Evolutionary conservation across 2,888 invertebrate genomes (phyloP), one percentile per base, ranked within the genome.

Genomic region (Margaritifera margaritifera): DNA sequence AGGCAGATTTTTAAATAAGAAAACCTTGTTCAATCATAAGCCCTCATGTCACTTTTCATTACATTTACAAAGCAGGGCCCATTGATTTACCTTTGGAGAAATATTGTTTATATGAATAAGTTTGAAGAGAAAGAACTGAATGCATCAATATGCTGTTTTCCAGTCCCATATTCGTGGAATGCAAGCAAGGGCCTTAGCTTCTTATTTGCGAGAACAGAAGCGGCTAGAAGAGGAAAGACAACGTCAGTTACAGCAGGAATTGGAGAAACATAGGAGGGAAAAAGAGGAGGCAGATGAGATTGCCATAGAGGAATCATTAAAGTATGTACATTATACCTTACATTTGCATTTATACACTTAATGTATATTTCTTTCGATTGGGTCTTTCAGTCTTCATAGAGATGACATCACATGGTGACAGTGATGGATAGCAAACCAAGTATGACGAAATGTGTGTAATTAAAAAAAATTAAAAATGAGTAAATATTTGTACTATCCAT

Each of bases 241-340:
- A 20, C 69, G 80, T 22, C 77, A 79, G 64, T 84, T 84, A 66
- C 80, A 82, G 58, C 27, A 80, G 57, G 84, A 85, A 66, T 53
- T 63, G 27, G 79, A 78, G 57, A 73, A 77, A 71, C 63, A 65
- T 59, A 73, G 71, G 50, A 64, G 78, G 56, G 81, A 83, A 69
- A 77, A 81, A 64, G 83, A 82, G 42, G 83, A 68, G 6, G 84
- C 79, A 6, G 82, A 85, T 72, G 82, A 81, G 62, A 66, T 66
- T 8, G 77, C 80, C 50, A 85, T 85, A 62, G 83, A 85, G 27
- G 80, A 85, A 68, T 75, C 83, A n/a, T 77, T 86, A 19, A 78
- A 80, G 86, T 86, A 79, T 72, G 83, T 81, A 31, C 2, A 58
- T 31, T n/a, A 42, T 42, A 42, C 42, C 42, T 3, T 42, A 11